Evolutionary conservation across 2,113 vertebrate species (phyloP), one percentile per base, ranked within the genome.

Genomic region (Tragelaphus strepsiceros): DNA sequence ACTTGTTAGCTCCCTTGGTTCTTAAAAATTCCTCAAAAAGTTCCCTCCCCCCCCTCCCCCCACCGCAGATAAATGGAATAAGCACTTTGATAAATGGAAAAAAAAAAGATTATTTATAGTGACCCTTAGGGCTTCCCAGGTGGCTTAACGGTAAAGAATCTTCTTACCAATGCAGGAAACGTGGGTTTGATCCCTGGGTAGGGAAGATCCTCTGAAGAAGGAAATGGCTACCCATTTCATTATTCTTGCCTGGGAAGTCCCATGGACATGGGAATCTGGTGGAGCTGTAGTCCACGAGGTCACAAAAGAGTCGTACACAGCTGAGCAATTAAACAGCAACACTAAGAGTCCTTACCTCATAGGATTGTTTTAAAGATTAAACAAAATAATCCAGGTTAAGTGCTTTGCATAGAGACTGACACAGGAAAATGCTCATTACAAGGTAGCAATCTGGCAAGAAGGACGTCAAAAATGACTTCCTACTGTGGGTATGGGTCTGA

Each of bases 301-400:
- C 2, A 3, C 39, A 77, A 74, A 24, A 43, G 71, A 43, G 71
- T 43, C 0, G 1, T 77, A 77, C 71, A 26, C 71, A 77, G 22
- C 6, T 77, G 43, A 77, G 39, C 71, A 77, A 43, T 39, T 43
- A 26, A 77, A 43, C 22, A 77, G 21, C 71, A 43, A 7, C 35
- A 43, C 71, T 77, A 49, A 61, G 30, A 91, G 39, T 43, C 46
- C 7, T 87, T 83, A 87, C 64, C 30, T 91, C 32, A 58, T 24
- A 94, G 26, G 46, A 49, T n/a, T 90, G 53, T 86, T 93, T 62
- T 88, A 87, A 83, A 77, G 28, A 88, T 88, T 80, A 94, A 64
- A 35, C 2, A 16, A 96, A n/a, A 13, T 59, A 39, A 67, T 96
- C n/a, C 1, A 7, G 6, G 3, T 51, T 78, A 58, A 71, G 26